Percentiles rank a stretch among this genome's conserved stretches.
phyloP scores from a whole-genome alignment of 2,797 vertebrate species.

The Coilia nasus region DNA sequence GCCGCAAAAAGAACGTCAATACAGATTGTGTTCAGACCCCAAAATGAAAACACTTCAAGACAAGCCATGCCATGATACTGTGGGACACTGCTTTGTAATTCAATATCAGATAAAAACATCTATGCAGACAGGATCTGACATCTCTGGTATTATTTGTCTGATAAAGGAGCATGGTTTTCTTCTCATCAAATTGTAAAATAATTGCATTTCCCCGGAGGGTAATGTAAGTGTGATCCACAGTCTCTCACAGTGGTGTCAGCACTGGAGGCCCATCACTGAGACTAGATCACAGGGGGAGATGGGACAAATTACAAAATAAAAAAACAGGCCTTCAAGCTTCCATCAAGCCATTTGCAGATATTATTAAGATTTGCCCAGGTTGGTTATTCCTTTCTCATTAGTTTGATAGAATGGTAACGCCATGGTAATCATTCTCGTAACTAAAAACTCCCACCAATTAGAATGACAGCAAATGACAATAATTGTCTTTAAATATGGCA shows the following conservation, averaged over 20 bases:
- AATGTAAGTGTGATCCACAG: constrained; percentile 60
- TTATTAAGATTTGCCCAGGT: constrained; percentile 21
- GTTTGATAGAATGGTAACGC: background rate
- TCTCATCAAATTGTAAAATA: constrained; percentile 65
- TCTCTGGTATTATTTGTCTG: constrained; percentile 69
- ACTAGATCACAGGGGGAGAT: constrained; percentile 49
- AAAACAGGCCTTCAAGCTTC: constrained; percentile 44
- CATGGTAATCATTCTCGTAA: too few relatives aligned
- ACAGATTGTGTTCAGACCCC: constrained; percentile 52
- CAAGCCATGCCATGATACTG: constrained; percentile 54
- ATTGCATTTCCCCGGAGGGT: constrained; percentile 64
- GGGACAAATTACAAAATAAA: constrained; percentile 55
- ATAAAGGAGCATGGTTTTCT: constrained; percentile 59
- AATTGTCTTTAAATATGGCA: constrained; percentile 11
- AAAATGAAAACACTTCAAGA: constrained; percentile 52
- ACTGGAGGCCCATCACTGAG: constrained; percentile 52
- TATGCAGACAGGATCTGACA: constrained; percentile 68
- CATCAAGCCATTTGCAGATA: constrained; percentile 30
- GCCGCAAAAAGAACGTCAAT: constrained; percentile 43
- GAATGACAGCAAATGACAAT: background rate
- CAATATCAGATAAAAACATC: constrained; percentile 63
- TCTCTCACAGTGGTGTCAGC: constrained; percentile 57
- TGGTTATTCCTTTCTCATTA: constrained; percentile 27
- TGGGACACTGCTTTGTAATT: constrained; percentile 64
- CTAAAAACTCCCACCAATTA: constrained; percentile 3